Percentiles rank a stretch among this genome's conserved stretches.
Evolutionary conservation across 2,113 vertebrate species (phyloP).

Genomic region (Poeciliopsis prolifica): DNA sequence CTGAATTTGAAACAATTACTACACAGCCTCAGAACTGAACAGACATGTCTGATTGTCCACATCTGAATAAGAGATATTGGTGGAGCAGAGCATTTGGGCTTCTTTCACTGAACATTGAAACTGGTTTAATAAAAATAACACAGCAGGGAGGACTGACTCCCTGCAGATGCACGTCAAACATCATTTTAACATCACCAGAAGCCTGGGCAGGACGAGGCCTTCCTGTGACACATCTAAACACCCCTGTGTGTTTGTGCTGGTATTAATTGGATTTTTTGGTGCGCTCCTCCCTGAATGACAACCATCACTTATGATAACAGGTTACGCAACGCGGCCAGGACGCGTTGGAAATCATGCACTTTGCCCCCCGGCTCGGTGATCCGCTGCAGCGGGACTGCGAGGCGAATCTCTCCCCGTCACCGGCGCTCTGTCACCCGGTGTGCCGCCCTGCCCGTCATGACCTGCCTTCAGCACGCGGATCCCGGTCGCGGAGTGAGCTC

Average conservation of each 20-base stretch:
- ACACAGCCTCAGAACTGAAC: too few species aligned
- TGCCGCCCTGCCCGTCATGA: conserved; percentile 22
- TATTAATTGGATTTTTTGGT: conserved; percentile 38
- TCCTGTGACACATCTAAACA: conserved; percentile 6
- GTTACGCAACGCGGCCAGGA: conserved; percentile 46
- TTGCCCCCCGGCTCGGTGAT: too few species aligned
- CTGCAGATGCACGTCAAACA: conserved; percentile 15
- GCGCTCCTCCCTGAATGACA: conserved; percentile 43
- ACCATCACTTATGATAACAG: conserved; percentile 40
- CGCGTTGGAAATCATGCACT: conserved; percentile 18
- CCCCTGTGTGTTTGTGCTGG: neutral
- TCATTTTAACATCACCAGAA: conserved; percentile 39
- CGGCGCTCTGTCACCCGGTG: conserved; percentile 42
- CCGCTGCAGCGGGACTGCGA: conserved; percentile 2
- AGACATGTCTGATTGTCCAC: neutral
- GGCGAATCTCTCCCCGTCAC: conserved; percentile 1
- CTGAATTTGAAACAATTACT: too few species aligned
- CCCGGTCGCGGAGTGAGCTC: conserved; percentile 72
- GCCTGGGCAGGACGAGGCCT: conserved; percentile 29
- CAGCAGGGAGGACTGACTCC: neutral
- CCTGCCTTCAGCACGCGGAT: conserved; percentile 84
- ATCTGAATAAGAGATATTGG: neutral
- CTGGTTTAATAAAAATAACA: neutral
- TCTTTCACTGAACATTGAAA: neutral
- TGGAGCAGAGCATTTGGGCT: too few species aligned